Conservation (phyloP, 2,888 invertebrate genomes). For the Philereme vetulata region DNA sequence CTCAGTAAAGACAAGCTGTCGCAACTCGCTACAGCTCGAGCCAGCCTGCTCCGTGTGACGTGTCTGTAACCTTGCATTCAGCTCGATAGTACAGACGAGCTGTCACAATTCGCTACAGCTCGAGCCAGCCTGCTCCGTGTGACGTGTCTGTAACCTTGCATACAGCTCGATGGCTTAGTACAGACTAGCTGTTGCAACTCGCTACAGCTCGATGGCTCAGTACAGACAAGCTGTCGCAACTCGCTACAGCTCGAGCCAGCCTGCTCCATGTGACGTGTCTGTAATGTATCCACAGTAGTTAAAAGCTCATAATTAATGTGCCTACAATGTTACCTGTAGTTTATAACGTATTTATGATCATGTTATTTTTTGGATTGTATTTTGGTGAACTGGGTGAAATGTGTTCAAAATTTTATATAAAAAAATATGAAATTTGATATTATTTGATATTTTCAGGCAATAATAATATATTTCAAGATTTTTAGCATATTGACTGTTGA, state of each 20-base stretch:
- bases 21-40: no score
- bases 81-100: no score
- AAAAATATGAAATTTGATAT: conserved; percentile 63
- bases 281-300: conserved; percentile 55
- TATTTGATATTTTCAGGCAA: conserved; percentile 78
- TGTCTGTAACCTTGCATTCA: no score
- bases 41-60: no score
- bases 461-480: conserved; percentile 73
- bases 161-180: no score
- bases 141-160: no score
- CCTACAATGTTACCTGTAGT: conserved; percentile 84
- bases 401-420: conserved; percentile 77
- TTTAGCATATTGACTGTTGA: conserved; percentile 81
- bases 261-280: conserved; percentile 12
- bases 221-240: no score
- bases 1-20: no score
- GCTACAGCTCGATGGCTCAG: not conserved
- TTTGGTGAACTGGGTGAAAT: conserved; percentile 70
- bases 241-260: no score
- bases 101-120: no score
- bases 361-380: conserved; percentile 64
- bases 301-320: conserved; percentile 79
- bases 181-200: not conserved
- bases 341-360: conserved; percentile 64
- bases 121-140: no score